A percentile compares a stretch with the other conserved stretches of the same genome.
Evolutionary conservation across 1,140 invertebrate genomes (phyloP).

Genomic region (Temnothorax curvispinosus): DNA sequence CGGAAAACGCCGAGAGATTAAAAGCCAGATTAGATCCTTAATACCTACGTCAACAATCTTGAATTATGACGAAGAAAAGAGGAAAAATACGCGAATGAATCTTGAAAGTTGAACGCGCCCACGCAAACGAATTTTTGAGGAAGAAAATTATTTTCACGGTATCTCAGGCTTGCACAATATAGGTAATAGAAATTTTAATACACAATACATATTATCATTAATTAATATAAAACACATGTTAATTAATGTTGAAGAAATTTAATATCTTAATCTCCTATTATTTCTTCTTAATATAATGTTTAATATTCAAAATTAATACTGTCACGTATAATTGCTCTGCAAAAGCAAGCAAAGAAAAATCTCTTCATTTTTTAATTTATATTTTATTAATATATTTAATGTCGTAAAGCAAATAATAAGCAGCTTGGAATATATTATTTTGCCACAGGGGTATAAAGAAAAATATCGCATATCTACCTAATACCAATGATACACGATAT

Average conservation of each 20-base stretch:
- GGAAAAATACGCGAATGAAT: slow-evolving; percentile 19
- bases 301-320: neutral
- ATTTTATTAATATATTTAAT: no score
- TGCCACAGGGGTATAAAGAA: neutral
- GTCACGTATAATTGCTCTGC: neutral
- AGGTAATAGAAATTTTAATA: neutral
- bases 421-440: neutral
- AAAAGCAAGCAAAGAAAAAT: neutral
- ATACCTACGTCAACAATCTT: slow-evolving; percentile 22
- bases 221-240: neutral
- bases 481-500: neutral
- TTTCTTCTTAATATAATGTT: neutral
- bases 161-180: neutral
- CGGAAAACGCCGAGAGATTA: neutral
- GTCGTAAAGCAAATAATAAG: neutral
- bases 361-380: neutral
- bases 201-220: neutral
- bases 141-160: neutral
- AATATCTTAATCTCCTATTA: neutral
- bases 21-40: slow-evolving; percentile 26
- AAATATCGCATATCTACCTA: neutral
- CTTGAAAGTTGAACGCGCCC: neutral
- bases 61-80: neutral
- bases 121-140: neutral
- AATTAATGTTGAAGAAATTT: neutral